Base-by-base conservation (phyloP, 2,888 invertebrate species). In the Rhabditophanes sp. region DNA sequence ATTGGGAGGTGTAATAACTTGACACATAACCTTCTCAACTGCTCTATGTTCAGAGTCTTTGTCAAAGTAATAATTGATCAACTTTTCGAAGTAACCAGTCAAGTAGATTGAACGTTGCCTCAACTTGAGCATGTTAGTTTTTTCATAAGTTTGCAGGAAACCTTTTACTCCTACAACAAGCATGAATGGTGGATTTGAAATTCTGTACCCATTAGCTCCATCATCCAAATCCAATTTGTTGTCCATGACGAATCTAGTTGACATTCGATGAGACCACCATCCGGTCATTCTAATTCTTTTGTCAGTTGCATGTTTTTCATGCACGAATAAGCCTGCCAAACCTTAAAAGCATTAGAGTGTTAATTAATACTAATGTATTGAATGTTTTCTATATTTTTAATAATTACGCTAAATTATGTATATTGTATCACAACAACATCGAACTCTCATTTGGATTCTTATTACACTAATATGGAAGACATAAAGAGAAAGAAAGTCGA, bases 241-340 rank as follows among this genome's bases (percentile, higher is more conserved):
- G 29, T 42, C 36, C 58, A 58, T 58, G 3, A 37, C 27, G 35
- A 75, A 75, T 37, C 74, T 60, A 1, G 69, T 69, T 3, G 65
- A 56, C 27, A 64, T 42, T 19, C 66, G 59, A 53, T 74, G 72
- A 19, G 73, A 68, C 74, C 74, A 75, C 75, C 75, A 75, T 2
- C 74, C 75, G 12, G 64, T 50, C 36, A 74, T 66, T 34, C 66
- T 55, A 2, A 69, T 68, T 63, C 66, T 39, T 58, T 54, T 41
- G 35, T 57, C 57, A n/a, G 53, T 52, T 25, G 49, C 48, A 44
- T 67, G 66, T 35, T 60, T 64, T 30, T 69, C 66, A 47, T 75
- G 71, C 4, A 74, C 52, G 53, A 69, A 75, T 1, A 68, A 58
- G 1, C 26, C 8, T 5, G n/a, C n/a, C n/a, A 22, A 9, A 9